These are phyloP conservation scores for Gracilinanus agilis DNA, from an alignment of 2,113 vertebrate genomes.

Conservation along the genomic window DNA sequence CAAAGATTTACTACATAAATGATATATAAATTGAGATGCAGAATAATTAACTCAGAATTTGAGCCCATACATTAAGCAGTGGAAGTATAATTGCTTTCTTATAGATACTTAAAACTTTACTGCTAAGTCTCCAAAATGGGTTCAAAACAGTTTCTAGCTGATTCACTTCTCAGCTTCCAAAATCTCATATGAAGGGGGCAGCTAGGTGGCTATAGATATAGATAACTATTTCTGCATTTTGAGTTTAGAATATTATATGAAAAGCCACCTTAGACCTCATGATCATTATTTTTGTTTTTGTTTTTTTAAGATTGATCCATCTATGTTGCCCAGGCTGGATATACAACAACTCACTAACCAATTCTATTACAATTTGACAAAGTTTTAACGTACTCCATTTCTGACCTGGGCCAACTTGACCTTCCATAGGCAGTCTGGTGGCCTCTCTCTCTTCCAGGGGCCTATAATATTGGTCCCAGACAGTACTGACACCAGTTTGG, in stretches of 20 bases:
- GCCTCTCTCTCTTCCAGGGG: background rate
- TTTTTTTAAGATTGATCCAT: background rate
- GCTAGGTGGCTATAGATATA: too few relatives aligned
- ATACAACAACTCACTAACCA: background rate
- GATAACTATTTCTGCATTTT: too few relatives aligned
- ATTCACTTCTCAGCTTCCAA: conserved; percentile 44
- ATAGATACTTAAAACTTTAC: conserved; percentile 62
- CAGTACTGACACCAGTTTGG: background rate
- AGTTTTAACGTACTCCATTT: background rate
- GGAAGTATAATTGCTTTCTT: conserved; percentile 67
- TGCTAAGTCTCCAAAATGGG: conserved; percentile 68
- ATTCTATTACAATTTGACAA: background rate
- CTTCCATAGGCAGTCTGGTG: background rate
- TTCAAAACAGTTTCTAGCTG: conserved; percentile 52
- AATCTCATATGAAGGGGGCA: background rate
- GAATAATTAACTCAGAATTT: conserved; percentile 77
- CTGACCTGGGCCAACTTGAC: background rate
- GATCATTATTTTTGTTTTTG: background rate
- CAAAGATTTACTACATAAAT: conserved; percentile 74
- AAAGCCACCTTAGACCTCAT: background rate
- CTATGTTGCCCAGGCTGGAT: background rate
- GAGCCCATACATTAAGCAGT: conserved; percentile 72
- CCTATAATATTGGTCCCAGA: background rate
- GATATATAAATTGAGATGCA: conserved; percentile 70
- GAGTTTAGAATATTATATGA: background rate